Conservation (phyloP, 2,888 invertebrate genomes). For the Chrysodeixis includens region DNA sequence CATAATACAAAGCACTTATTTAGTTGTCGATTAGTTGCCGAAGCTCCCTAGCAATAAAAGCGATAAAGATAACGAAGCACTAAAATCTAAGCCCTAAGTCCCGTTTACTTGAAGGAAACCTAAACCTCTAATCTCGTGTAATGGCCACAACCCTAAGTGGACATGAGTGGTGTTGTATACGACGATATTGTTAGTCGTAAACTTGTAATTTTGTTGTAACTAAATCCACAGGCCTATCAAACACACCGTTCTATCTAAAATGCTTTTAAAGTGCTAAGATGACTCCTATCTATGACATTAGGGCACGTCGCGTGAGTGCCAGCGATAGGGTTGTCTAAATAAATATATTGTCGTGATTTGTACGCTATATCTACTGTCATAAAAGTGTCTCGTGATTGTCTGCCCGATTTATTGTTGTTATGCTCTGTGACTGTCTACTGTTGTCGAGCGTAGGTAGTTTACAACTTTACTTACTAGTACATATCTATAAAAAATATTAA, state of each 20-base stretch:
- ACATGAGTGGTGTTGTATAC: slow-evolving; percentile 71
- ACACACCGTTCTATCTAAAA: slow-evolving; percentile 82
- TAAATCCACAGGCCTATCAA: slow-evolving; percentile 77
- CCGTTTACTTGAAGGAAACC: neutral
- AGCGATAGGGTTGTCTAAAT: slow-evolving; percentile 67
- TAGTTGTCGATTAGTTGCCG: neutral
- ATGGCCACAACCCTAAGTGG: slow-evolving; percentile 56
- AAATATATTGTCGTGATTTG: slow-evolving; percentile 82
- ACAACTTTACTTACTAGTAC: neutral
- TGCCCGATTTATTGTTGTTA: slow-evolving; percentile 75
- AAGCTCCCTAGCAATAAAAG: neutral
- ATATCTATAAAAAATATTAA: slow-evolving; percentile 8
- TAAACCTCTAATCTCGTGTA: neutral
- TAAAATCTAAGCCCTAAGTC: neutral
- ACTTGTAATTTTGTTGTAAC: slow-evolving; percentile 85
- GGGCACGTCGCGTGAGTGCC: slow-evolving; percentile 53
- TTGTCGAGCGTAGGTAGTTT: slow-evolving; percentile 21
- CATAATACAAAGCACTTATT: too few relatives aligned
- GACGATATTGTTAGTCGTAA: slow-evolving; percentile 81
- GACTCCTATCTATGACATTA: slow-evolving; percentile 69
- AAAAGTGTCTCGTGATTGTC: slow-evolving; percentile 79
- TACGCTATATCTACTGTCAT: slow-evolving; percentile 74
- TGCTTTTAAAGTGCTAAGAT: slow-evolving; percentile 82
- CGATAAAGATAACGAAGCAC: neutral
- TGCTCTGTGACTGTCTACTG: slow-evolving; percentile 58